Conservation (phyloP, 2,113 vertebrate species). For the Bubo scandiacus region DNA sequence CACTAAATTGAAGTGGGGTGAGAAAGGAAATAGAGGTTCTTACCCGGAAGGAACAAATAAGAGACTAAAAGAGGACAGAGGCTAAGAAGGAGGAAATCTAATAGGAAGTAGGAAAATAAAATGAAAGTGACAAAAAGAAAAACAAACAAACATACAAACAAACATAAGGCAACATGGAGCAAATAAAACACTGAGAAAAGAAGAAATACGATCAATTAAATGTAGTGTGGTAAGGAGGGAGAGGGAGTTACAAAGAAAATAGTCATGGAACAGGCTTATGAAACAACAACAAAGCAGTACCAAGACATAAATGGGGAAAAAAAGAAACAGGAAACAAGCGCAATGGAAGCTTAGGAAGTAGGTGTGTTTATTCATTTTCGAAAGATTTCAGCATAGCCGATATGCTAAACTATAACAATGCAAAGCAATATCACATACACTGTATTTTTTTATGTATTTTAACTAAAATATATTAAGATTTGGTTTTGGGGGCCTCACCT, state of each 20-base stretch:
- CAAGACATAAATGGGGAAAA: not conserved
- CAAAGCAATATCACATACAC: not conserved
- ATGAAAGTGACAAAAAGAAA: not conserved
- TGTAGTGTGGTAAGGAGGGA: not conserved
- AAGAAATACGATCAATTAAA: not conserved
- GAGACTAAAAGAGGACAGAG: not conserved
- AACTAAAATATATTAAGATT: not conserved
- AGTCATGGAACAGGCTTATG: not conserved
- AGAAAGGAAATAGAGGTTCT: not conserved
- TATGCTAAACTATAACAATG: not conserved
- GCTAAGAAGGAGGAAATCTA: not conserved
- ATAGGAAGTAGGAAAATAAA: not conserved
- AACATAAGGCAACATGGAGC: not conserved
- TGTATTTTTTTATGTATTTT: not conserved
- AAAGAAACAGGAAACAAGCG: slow-evolving; percentile 26
- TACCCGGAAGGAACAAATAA: not conserved
- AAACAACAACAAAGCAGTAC: not conserved
- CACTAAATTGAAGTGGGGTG: not conserved
- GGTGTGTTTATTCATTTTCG: slow-evolving; percentile 38
- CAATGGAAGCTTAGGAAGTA: not conserved
- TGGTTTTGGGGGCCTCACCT: not conserved
- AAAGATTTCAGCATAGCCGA: not conserved
- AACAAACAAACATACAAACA: not conserved
- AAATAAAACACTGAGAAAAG: not conserved
- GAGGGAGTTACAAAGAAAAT: not conserved